Base-by-base conservation (phyloP, 2,113 vertebrate species). In the Syngnathus floridae region DNA sequence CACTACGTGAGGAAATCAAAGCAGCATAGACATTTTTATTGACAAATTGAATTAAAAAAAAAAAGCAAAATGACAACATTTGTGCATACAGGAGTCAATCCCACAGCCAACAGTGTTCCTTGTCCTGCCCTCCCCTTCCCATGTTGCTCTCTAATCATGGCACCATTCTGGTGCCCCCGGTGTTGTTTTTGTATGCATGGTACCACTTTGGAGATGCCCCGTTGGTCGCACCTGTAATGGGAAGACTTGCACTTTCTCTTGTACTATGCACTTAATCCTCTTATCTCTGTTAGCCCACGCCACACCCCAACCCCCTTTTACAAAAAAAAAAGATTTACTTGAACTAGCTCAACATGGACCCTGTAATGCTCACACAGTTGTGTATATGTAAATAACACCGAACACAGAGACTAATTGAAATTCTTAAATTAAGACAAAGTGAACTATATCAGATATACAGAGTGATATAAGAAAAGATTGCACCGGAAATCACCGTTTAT, bases 211-310 rank as follows among this genome's bases (percentile, higher is more conserved):
- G 76, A 88, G 80, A 88, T 79, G 80, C 75, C 84, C 84, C 83
- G 65, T 80, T 76, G 84, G 88, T 86, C 75, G 41, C 75, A 82
- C 82, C 80, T 80, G 75, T 86, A 67, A 84, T 40, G 64, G 88
- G 83, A 87, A 88, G 86, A 89, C 85, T 86, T 88, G 88, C 88
- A 89, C 88, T 88, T 89, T 89, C 82, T 89, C 86, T 89, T 86
- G 83, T 89, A 89, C 88, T 89, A 89, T 89, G 88, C 88, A 89
- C 88, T 86, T 86, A 78, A 79, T 78, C 68, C 54, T 77, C 66
- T 78, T 84, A 83, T 84, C 75, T 77, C 72, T 62, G 45, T 79
- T 61, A 69, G 58, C 67, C 75, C 77, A 72, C 16, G 40, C 54
- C 64, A 72, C 16, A 45, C 54, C 64, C 49, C 65, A 8, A 56